phyloP scores from a whole-genome alignment of 2,113 vertebrate species.

The Microtus pennsylvanicus region DNA sequence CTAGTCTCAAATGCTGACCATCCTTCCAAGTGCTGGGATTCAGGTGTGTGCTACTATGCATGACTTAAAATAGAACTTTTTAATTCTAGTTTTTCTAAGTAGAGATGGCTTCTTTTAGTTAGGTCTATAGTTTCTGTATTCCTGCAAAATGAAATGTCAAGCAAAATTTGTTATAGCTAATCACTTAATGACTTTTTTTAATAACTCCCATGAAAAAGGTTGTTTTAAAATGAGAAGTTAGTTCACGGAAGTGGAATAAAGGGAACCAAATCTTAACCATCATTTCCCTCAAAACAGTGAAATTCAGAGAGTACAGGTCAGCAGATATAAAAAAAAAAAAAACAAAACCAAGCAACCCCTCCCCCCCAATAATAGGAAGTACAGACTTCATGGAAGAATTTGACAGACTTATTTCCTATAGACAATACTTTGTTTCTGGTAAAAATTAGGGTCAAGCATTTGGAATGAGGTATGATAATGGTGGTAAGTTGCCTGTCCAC shows the following conservation, averaged over 20 bases:
- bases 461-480: slow-evolving; percentile 6
- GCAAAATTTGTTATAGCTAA: slow-evolving; percentile 26
- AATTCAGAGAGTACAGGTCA: not conserved
- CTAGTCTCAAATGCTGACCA: not conserved
- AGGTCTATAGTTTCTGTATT: not conserved
- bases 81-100: slow-evolving; percentile 54
- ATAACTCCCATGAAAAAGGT: slow-evolving; percentile 1
- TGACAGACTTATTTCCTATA: slow-evolving; percentile 37
- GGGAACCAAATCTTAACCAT: not conserved
- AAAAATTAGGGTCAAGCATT: not conserved
- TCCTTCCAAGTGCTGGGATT: not conserved
- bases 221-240: slow-evolving; percentile 26
- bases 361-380: not conserved
- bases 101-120: not conserved
- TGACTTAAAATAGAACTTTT: not conserved
- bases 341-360: not conserved
- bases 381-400: not conserved
- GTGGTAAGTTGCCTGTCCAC: not conserved
- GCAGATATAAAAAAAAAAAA: not conserved
- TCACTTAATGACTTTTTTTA: slow-evolving; percentile 47
- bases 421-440: slow-evolving; percentile 14
- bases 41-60: not conserved
- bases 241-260: slow-evolving; percentile 9
- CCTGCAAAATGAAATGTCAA: slow-evolving; percentile 28
- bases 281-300: slow-evolving; percentile 4